phyloP scores from a whole-genome alignment of 1,140 invertebrate genomes.

The Drosophila santomea region DNA sequence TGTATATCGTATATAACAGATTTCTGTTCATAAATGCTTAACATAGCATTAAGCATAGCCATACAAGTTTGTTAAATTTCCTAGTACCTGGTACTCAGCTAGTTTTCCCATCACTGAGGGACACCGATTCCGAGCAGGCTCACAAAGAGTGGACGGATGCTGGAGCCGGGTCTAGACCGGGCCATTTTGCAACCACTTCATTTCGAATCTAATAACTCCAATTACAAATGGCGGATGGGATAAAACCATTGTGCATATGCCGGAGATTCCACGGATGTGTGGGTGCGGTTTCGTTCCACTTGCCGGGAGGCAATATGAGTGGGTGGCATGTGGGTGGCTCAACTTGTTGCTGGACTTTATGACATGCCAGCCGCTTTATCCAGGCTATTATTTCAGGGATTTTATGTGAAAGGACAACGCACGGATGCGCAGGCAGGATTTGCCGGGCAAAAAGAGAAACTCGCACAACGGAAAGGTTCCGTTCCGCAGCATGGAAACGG shows the following conservation, averaged over 20 bases:
- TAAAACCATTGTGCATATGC: conserved; percentile 65
- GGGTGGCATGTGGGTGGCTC: conserved; percentile 45
- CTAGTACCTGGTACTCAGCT: neutral
- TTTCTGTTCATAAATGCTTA: no score
- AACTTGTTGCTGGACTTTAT: conserved; percentile 81
- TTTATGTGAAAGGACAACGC: conserved; percentile 74
- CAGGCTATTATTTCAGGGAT: conserved; percentile 81
- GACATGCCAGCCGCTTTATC: conserved; percentile 71
- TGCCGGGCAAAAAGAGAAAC: conserved; percentile 62
- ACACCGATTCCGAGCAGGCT: conserved; percentile 4
- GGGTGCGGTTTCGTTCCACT: conserved; percentile 12
- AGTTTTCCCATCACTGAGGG: conserved; percentile 6
- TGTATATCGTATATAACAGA: no score
- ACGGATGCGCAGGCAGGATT: conserved; percentile 62
- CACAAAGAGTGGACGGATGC: conserved; percentile 11
- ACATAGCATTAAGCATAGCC: no score
- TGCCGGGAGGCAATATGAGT: conserved; percentile 4
- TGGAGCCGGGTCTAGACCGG: conserved; percentile 17
- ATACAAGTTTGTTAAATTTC: neutral
- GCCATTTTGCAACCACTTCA: conserved; percentile 49
- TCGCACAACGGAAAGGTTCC: conserved; percentile 28
- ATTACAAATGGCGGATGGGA: conserved; percentile 74
- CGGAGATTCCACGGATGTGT: conserved; percentile 13
- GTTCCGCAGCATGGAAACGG: conserved; percentile 9
- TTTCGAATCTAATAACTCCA: conserved; percentile 82